phyloP scores from a whole-genome alignment of 1,140 invertebrate species.

The Leptopilina boulardi region DNA sequence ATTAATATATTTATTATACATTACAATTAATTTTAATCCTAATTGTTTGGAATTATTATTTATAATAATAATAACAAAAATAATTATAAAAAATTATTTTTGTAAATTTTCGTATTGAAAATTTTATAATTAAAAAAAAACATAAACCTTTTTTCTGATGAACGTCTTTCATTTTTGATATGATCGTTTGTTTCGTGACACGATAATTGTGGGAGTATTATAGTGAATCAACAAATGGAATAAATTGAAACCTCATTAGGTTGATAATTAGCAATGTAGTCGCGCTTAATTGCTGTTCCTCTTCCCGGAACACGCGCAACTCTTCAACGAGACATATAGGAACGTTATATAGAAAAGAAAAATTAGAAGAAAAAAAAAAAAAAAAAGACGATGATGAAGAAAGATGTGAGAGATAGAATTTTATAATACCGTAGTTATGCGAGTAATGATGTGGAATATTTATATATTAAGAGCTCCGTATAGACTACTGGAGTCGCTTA shows the following conservation, averaged over 20 bases:
- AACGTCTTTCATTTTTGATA: not conserved
- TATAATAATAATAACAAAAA: no score
- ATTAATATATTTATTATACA: no score
- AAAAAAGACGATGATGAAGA: not conserved
- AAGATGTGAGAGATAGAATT: slow-evolving; percentile 22
- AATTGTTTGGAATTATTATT: no score
- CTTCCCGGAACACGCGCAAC: slow-evolving; percentile 20
- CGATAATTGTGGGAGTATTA: slow-evolving; percentile 29
- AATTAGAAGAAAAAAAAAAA: no score
- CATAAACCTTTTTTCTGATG: not conserved
- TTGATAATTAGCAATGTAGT: slow-evolving; percentile 14
- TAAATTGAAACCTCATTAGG: slow-evolving; percentile 28
- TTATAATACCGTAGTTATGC: slow-evolving; percentile 22
- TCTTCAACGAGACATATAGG: not conserved
- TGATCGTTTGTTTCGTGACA: slow-evolving; percentile 2
- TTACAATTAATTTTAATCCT: no score
- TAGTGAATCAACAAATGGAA: slow-evolving; percentile 24
- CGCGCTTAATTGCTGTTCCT: slow-evolving; percentile 7
- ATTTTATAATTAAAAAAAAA: no score
- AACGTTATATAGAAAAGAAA: not conserved
- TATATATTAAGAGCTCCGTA: slow-evolving; percentile 4
- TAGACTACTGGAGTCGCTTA: slow-evolving; percentile 3
- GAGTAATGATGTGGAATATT: slow-evolving; percentile 24
- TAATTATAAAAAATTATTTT: no score
- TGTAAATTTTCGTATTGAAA: no score